phyloP scores from a whole-genome alignment of 2,888 invertebrate species.

The Xestia rhomboidea region DNA sequence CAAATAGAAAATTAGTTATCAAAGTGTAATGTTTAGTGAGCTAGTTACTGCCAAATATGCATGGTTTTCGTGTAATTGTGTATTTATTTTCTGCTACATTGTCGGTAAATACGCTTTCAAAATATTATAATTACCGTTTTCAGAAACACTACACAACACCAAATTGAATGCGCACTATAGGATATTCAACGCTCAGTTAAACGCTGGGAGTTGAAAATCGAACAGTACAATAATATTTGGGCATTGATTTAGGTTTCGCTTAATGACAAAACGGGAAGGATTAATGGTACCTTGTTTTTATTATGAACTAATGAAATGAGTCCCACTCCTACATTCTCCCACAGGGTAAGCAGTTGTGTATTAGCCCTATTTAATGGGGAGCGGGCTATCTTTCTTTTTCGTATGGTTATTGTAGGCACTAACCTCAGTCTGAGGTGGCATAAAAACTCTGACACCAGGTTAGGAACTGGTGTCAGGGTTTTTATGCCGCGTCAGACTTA shows the following conservation, averaged over 20 bases:
- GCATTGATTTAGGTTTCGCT: neutral
- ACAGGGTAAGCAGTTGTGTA: neutral
- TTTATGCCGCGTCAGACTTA: no score
- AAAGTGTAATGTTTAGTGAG: conserved; percentile 51
- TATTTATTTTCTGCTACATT: conserved; percentile 42
- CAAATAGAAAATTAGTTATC: conserved; percentile 30
- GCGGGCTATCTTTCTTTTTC: neutral
- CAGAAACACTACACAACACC: neutral
- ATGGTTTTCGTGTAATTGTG: conserved; percentile 54
- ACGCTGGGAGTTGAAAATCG: neutral
- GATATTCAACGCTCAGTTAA: neutral
- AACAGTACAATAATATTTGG: neutral
- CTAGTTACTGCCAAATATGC: conserved; percentile 63
- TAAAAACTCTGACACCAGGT: no score
- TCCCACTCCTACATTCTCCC: neutral
- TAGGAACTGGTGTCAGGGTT: no score
- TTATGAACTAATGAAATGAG: neutral
- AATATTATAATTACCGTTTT: neutral
- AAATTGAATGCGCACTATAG: neutral
- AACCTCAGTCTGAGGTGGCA: no score
- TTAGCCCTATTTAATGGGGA: neutral
- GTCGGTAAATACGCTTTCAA: conserved; percentile 25
- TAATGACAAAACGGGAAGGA: neutral
- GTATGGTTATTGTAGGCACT: no score
- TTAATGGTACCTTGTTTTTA: neutral